Percentiles rank a stretch among this genome's conserved stretches.
phyloP scores from a whole-genome alignment of 2,797 vertebrate species.

The Megaceryle alcyon region DNA sequence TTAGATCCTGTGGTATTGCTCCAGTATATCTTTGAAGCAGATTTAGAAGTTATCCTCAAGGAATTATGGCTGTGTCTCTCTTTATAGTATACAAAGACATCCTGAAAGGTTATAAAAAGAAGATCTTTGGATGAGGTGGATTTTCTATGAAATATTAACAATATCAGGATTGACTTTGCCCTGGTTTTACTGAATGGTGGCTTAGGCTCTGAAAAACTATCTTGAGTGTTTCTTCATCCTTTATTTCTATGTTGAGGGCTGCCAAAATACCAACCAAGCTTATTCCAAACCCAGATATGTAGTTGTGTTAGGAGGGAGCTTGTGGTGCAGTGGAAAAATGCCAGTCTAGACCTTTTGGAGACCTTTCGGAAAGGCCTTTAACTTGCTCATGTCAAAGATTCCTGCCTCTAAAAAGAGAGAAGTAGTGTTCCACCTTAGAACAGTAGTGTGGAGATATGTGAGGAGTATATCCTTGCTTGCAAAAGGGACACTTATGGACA shows the following conservation, averaged over 20 bases:
- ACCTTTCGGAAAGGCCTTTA: background rate
- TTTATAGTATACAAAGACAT: background rate
- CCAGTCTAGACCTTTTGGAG: background rate
- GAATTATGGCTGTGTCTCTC: background rate
- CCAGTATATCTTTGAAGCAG: background rate
- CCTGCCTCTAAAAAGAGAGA: background rate
- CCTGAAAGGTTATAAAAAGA: background rate
- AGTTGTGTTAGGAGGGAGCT: background rate
- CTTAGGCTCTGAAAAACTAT: background rate
- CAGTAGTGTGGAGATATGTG: background rate
- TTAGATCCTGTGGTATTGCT: background rate
- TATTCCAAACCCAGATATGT: background rate
- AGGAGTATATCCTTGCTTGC: background rate
- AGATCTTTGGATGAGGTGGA: background rate
- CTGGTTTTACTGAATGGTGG: background rate
- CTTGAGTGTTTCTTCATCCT: background rate
- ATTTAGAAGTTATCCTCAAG: background rate
- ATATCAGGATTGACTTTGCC: background rate
- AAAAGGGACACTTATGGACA: background rate
- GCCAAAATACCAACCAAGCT: background rate
- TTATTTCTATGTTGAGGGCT: background rate
- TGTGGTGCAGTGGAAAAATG: background rate
- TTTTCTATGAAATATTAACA: slow-evolving; percentile 10
- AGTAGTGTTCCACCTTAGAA: background rate
- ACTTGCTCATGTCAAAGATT: background rate